Percentiles rank a stretch among this genome's conserved stretches.
Evolutionary conservation across 1,140 invertebrate species (phyloP).

Genomic region (Polypedilum vanderplanki): DNA sequence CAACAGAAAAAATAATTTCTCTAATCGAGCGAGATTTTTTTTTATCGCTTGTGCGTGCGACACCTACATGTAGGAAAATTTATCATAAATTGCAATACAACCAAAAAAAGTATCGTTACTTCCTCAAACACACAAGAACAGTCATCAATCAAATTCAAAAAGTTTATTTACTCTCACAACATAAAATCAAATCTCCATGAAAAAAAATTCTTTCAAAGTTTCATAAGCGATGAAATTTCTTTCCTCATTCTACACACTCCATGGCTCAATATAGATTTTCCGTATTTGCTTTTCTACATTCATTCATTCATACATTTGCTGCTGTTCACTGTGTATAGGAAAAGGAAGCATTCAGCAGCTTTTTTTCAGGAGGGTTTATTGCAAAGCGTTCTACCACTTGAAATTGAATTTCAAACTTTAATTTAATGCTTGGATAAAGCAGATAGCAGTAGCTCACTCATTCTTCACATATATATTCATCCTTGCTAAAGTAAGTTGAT

Average conservation of each 20-base stretch:
- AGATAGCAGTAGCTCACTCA: neutral
- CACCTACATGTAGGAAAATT: too few species aligned
- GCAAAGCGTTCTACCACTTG: neutral
- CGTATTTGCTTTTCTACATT: neutral
- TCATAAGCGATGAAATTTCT: constrained; percentile 5
- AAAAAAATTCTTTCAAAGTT: too few species aligned
- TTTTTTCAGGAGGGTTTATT: constrained; percentile 9
- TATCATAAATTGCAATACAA: too few species aligned
- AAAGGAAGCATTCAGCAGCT: too few species aligned
- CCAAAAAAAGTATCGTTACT: too few species aligned
- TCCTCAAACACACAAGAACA: too few species aligned
- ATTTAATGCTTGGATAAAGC: constrained; percentile 18
- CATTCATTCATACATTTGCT: neutral
- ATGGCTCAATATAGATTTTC: neutral
- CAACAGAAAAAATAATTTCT: neutral
- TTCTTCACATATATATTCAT: too few species aligned
- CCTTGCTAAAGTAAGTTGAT: too few species aligned
- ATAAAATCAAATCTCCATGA: too few species aligned
- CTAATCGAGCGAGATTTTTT: neutral
- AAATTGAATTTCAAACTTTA: constrained; percentile 20
- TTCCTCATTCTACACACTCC: neutral
- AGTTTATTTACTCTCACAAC: too few species aligned
- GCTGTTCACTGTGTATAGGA: neutral
- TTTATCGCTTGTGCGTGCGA: too few species aligned
- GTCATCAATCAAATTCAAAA: too few species aligned